phyloP scores from a whole-genome alignment of 1,140 invertebrate species.

The Leptopilina clavipes region DNA sequence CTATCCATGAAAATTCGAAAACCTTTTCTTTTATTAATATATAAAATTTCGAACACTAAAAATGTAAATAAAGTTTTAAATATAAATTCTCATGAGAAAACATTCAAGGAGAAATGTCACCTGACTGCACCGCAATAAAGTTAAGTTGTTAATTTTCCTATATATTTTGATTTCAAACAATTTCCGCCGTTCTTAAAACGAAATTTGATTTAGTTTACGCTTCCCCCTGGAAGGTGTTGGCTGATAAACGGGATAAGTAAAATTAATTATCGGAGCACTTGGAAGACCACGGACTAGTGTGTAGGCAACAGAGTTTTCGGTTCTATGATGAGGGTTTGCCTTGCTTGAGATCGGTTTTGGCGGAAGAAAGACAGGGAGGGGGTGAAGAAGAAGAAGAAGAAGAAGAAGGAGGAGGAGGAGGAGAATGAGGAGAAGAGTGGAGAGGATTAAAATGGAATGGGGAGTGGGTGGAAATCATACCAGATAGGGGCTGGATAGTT shows the following conservation, averaged over 20 bases:
- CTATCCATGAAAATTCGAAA: too few species aligned
- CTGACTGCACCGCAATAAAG: not conserved
- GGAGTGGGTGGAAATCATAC: constrained; percentile 63
- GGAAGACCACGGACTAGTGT: constrained; percentile 53
- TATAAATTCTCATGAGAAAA: too few species aligned
- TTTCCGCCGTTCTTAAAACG: constrained; percentile 66
- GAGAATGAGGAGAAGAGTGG: too few species aligned
- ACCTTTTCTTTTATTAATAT: too few species aligned
- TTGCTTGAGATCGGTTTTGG: constrained; percentile 39
- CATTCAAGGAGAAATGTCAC: too few species aligned
- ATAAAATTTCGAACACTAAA: too few species aligned
- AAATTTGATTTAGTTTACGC: constrained; percentile 70
- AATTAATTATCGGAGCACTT: constrained; percentile 71
- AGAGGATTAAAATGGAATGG: too few species aligned
- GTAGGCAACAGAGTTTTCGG: constrained; percentile 14
- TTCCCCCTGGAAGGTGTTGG: constrained; percentile 53
- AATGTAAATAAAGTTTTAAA: too few species aligned
- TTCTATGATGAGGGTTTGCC: constrained; percentile 44
- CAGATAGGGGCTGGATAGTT: constrained; percentile 55
- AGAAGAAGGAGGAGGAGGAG: too few species aligned
- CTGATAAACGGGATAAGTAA: constrained; percentile 73
- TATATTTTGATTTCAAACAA: constrained; percentile 57
- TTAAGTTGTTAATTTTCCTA: not conserved
- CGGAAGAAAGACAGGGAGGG: not conserved
- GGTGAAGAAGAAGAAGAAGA: too few species aligned